Conservation (phyloP, 2,888 invertebrate species). For the Empis livida region DNA sequence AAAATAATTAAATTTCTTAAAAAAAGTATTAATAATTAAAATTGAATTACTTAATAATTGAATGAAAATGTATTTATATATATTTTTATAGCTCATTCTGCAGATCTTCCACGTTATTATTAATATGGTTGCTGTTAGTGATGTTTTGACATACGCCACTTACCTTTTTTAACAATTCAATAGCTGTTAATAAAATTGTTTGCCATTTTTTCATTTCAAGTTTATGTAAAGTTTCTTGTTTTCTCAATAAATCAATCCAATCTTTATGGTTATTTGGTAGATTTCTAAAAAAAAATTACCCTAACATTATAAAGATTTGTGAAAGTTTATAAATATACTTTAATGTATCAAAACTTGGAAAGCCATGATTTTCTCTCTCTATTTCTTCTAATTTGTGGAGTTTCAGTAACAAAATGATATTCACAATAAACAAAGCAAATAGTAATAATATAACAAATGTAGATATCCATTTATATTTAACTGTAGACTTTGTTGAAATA, state of each 20-base stretch:
- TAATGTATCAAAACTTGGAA: slow-evolving; percentile 8
- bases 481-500: slow-evolving; percentile 15
- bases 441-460: slow-evolving; percentile 41
- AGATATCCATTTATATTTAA: slow-evolving; percentile 31
- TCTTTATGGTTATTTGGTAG: slow-evolving; percentile 65
- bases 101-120: too few relatives aligned
- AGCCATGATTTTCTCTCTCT: slow-evolving; percentile 3
- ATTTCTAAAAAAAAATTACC: slow-evolving; percentile 42
- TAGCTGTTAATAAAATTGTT: slow-evolving; percentile 55
- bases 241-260: slow-evolving; percentile 66
- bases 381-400: slow-evolving; percentile 57
- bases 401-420: slow-evolving; percentile 72
- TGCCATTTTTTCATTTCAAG: slow-evolving; percentile 76
- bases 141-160: slow-evolving; percentile 34
- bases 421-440: slow-evolving; percentile 53
- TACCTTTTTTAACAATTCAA: slow-evolving; percentile 62
- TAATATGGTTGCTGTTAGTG: not conserved
- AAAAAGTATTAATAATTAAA: not conserved
- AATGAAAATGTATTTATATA: too few relatives aligned
- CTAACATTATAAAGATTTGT: too few relatives aligned
- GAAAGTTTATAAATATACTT: slow-evolving; percentile 1
- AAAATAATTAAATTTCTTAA: too few relatives aligned
- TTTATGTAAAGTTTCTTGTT: slow-evolving; percentile 68
- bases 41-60: too few relatives aligned
- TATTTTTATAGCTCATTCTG: too few relatives aligned